Evolutionary conservation across 1,140 invertebrate species (phyloP), one percentile per base, ranked within the genome.

Genomic region (Drosophila watanabei): DNA sequence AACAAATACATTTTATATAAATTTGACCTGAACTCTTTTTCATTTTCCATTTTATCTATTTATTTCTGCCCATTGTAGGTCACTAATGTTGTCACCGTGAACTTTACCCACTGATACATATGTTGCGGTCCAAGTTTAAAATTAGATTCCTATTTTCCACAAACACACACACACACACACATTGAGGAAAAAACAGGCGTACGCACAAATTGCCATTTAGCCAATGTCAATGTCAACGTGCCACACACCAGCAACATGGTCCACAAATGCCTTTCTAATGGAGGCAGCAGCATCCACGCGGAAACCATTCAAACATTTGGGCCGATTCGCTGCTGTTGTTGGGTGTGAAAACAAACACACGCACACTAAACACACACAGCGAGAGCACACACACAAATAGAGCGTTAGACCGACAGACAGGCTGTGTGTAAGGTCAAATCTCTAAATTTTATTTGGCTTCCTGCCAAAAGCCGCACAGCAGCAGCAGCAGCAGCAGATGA

Each of bases 361-460:
- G 24, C 48, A 71, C 43, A 59, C 37, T 18, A 11, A 11, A 14
- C 35, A 24, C 45, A 46, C 45, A 43, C 9, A 33, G 0, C 1
- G 33, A 33, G 73, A 33, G 14, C 37, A 45, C 7, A 63, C 43
- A 70, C 57, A 75, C 45, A 60, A 58, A 69, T 18, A 14, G 9
- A 32, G 16, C 48, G 8, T 6, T 6, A 52, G 51, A 54, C 51
- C 33, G 52, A 16, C 80, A 72, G 52, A 72, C 52, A 51, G 68
- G 30, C 70, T 35, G 71, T 72, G 86, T 69, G 64, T 86, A 90
- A 90, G 86, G 86, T 90, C 86, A 85, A 82, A 86, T 86, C 82
- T 77, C 71, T 79, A 90, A 85, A 90, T 82, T 90, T 90, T 80
- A 86, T 90, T 90, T 90, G 86, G 86, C 86, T 82, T 78, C 82